phyloP scores from a whole-genome alignment of 2,888 invertebrate genomes.

The Cylindroiulus punctatus region DNA sequence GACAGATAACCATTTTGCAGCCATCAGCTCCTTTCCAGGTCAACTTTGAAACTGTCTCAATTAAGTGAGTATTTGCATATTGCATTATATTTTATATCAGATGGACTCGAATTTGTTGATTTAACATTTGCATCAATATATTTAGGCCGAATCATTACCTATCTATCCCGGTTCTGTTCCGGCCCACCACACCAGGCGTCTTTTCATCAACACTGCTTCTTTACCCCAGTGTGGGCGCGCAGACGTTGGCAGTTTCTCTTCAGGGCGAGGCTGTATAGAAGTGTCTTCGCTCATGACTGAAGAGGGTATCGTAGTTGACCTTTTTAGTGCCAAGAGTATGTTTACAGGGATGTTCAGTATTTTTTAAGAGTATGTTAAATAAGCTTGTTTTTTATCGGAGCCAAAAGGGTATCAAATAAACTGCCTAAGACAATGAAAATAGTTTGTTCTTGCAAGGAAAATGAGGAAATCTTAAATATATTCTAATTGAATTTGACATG shows the following conservation, averaged over 20 bases:
- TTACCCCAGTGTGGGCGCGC: neutral
- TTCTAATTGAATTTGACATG: no score
- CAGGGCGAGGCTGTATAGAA: conserved; percentile 31
- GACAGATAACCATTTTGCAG: conserved; percentile 5
- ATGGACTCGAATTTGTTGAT: neutral
- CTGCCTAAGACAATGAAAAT: neutral
- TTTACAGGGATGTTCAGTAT: neutral
- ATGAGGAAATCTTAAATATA: neutral
- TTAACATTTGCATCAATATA: neutral
- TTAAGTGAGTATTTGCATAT: conserved; percentile 35
- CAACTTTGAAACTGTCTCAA: neutral
- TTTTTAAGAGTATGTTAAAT: neutral
- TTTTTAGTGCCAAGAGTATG: neutral
- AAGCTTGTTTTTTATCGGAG: neutral
- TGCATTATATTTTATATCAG: neutral
- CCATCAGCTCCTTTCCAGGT: conserved; percentile 5
- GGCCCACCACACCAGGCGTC: neutral
- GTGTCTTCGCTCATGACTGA: no score
- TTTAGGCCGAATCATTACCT: conserved; percentile 46
- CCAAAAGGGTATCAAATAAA: neutral
- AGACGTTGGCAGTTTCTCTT: conserved; percentile 40
- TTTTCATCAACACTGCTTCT: conserved; percentile 30
- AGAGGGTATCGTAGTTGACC: neutral
- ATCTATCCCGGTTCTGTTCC: neutral
- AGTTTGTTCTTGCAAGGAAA: neutral